Percentiles rank a stretch among this genome's conserved stretches.
Evolutionary conservation across 2,888 invertebrate genomes (phyloP).

Genomic region (Orthosia gracilis): DNA sequence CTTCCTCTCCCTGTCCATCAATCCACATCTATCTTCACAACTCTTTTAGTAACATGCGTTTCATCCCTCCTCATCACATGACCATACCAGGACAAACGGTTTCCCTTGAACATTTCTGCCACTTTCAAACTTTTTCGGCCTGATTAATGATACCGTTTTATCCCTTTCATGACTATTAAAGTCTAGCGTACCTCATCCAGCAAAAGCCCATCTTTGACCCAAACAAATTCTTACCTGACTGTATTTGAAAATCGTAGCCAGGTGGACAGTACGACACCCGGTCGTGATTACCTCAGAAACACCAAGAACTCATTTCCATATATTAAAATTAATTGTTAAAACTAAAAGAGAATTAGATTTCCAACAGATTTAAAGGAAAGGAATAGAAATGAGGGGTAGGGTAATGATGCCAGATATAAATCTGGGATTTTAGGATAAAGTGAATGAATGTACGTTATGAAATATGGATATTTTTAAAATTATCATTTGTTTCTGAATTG

Average conservation of each 20-base stretch:
- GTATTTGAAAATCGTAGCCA: constrained; percentile 65
- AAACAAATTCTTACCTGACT: constrained; percentile 60
- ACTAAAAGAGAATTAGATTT: constrained; percentile 73
- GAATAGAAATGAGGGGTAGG: constrained; percentile 55
- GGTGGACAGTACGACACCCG: constrained; percentile 74
- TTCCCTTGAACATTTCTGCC: too few species aligned
- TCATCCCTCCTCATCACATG: too few species aligned
- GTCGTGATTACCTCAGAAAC: constrained; percentile 72
- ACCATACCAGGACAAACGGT: too few species aligned
- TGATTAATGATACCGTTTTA: too few species aligned
- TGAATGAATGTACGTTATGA: not conserved
- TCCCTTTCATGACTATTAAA: too few species aligned
- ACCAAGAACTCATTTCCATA: constrained; percentile 81
- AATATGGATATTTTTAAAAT: not conserved
- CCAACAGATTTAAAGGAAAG: constrained; percentile 66
- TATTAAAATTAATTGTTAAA: constrained; percentile 84
- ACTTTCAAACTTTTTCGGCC: too few species aligned
- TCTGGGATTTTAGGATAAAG: not conserved
- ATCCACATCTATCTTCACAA: too few species aligned
- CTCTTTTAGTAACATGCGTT: too few species aligned
- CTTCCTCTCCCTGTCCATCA: too few species aligned
- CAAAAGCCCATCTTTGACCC: not conserved
- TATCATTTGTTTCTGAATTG: not conserved
- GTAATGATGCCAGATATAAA: constrained; percentile 11
- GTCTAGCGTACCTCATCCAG: constrained; percentile 40